phyloP scores from a whole-genome alignment of 2,113 vertebrate genomes.

The Bujurquina vittata region DNA sequence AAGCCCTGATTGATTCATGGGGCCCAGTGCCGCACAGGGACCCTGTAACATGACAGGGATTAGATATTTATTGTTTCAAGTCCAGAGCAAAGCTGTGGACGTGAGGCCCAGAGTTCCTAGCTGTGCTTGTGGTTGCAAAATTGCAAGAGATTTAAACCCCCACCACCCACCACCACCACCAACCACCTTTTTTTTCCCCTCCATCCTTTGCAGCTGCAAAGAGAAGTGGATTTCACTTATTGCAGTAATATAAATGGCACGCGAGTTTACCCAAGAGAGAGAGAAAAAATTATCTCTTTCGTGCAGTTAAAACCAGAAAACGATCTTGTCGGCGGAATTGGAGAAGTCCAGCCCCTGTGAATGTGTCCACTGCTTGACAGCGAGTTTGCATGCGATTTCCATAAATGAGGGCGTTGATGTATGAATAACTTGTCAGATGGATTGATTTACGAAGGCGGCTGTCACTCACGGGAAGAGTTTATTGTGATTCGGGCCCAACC shows the following conservation, averaged over 20 bases:
- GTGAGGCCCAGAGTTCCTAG: conserved; percentile 22
- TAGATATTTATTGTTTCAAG: conserved; percentile 63
- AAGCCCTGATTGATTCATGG: conserved; percentile 49
- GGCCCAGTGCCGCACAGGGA: conserved; percentile 25
- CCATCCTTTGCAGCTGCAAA: not conserved
- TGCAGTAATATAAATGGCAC: not conserved
- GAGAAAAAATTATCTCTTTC: not conserved
- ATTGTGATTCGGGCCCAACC: conserved; percentile 37
- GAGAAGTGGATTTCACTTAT: not conserved
- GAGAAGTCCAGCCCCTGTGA: conserved; percentile 27
- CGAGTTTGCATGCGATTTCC: conserved; percentile 62
- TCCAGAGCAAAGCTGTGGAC: conserved; percentile 32
- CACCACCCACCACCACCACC: too few relatives aligned
- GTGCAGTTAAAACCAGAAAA: conserved; percentile 11
- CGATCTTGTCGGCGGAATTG: conserved; percentile 10
- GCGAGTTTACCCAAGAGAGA: too few relatives aligned
- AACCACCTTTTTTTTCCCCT: not conserved
- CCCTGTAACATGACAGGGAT: conserved; percentile 61
- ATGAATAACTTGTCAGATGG: conserved; percentile 66
- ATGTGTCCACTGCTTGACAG: conserved; percentile 26
- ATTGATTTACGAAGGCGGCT: conserved; percentile 59
- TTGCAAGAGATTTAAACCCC: not conserved
- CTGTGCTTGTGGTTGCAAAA: conserved; percentile 8
- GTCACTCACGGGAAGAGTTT: conserved; percentile 54
- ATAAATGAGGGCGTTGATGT: conserved; percentile 63